phyloP scores from a whole-genome alignment of 2,888 invertebrate genomes.

The Ormyrus labotus region DNA sequence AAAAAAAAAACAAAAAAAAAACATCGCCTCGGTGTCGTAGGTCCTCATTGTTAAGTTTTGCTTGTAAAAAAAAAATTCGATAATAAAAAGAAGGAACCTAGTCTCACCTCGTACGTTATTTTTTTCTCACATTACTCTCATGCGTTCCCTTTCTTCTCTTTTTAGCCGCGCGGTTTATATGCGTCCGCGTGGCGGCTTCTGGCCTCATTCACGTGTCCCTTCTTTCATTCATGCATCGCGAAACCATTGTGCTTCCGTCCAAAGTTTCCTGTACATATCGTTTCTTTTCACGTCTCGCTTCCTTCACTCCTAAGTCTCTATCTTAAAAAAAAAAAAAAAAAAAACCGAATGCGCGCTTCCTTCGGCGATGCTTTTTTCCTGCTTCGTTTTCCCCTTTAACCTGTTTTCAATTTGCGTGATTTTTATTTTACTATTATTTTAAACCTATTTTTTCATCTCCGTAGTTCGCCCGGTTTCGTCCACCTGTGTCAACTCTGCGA shows the following conservation, averaged over 20 bases:
- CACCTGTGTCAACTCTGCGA: slow-evolving; percentile 51
- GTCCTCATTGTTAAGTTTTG: neutral
- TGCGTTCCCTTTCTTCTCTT: slow-evolving; percentile 11
- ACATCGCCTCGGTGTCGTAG: neutral
- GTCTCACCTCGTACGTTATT: slow-evolving; percentile 47
- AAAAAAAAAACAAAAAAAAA: neutral
- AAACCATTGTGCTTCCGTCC: slow-evolving; percentile 61
- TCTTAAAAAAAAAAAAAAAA: slow-evolving; percentile 19
- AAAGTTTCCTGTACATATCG: slow-evolving; percentile 61
- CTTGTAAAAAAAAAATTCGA: slow-evolving; percentile 17
- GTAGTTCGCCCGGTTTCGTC: slow-evolving; percentile 48
- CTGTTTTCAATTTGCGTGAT: slow-evolving; percentile 9
- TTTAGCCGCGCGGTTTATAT: slow-evolving; percentile 2
- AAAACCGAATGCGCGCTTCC: neutral
- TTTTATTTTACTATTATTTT: slow-evolving; percentile 39
- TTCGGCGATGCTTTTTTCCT: slow-evolving; percentile 22
- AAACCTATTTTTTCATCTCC: slow-evolving; percentile 37
- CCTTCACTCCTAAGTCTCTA: slow-evolving; percentile 11
- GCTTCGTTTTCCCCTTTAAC: neutral
- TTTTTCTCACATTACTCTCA: slow-evolving; percentile 46
- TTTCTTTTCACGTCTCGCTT: slow-evolving; percentile 49
- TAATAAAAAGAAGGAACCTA: slow-evolving; percentile 41
- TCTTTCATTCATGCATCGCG: slow-evolving; percentile 59
- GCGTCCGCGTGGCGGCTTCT: neutral
- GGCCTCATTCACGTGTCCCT: slow-evolving; percentile 52